Evolutionary conservation across 2,113 vertebrate species (phyloP).

Genomic region (Mormoops blainvillei): DNA sequence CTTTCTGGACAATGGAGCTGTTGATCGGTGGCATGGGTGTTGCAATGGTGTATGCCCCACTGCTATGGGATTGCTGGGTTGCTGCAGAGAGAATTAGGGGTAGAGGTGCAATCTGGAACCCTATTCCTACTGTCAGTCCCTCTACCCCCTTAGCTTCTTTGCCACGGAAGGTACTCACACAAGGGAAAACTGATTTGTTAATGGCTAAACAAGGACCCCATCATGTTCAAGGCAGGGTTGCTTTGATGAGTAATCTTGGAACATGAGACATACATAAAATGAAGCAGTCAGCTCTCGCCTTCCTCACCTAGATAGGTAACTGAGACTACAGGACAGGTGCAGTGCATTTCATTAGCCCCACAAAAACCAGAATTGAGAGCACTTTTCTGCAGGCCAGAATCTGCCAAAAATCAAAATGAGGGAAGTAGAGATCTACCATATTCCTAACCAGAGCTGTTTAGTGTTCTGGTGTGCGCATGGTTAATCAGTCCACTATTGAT

Average conservation of each 20-base stretch:
- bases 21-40: too few species aligned
- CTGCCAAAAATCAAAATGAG: background rate
- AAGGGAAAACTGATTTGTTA: background rate
- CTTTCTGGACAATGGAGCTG: background rate
- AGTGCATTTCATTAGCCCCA: too few species aligned
- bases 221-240: background rate
- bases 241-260: background rate
- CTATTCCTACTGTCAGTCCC: background rate
- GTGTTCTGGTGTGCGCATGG: background rate
- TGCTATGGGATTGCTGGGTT: too few species aligned
- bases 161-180: too few species aligned
- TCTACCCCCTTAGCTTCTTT: background rate
- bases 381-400: background rate
- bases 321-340: background rate
- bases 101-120: background rate
- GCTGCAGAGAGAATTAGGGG: background rate
- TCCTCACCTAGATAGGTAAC: background rate
- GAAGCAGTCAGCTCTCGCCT: background rate
- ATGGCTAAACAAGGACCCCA: background rate
- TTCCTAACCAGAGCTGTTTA: background rate
- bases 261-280: background rate
- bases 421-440: background rate
- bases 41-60: accelerated
- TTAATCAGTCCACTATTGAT: background rate
- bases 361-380: background rate